A percentile compares a stretch with the other conserved stretches of the same genome.
Conservation (phyloP, 2,888 invertebrate genomes). For the Ennomos quercinarius region DNA sequence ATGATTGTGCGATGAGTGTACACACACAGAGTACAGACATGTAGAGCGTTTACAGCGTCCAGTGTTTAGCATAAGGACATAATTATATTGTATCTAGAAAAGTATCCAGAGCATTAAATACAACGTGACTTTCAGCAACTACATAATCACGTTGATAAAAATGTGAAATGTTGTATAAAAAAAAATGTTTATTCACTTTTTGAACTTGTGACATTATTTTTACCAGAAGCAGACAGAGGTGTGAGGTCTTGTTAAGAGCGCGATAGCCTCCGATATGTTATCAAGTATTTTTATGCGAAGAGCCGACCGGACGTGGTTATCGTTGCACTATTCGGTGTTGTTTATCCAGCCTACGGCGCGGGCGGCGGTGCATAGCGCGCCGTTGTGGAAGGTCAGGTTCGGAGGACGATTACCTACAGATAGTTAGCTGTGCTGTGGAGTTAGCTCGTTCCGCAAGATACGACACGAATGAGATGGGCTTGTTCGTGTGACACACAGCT, state of each 20-base stretch:
- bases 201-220: constrained; percentile 31
- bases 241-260: constrained; percentile 6
- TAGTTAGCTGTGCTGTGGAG: too few species aligned
- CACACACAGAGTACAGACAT: background rate
- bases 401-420: constrained; percentile 37
- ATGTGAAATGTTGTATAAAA: constrained; percentile 22
- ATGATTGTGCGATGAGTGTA: background rate
- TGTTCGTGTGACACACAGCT: constrained; percentile 3
- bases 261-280: constrained; percentile 52
- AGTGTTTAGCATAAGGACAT: too few species aligned
- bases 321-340: constrained; percentile 55
- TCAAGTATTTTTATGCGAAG: constrained; percentile 55
- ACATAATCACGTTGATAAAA: constrained; percentile 13
- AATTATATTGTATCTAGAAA: too few species aligned
- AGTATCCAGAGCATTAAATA: constrained; percentile 1
- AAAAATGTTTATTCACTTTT: constrained; percentile 20
- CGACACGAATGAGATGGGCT: constrained; percentile 27
- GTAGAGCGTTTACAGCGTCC: too few species aligned
- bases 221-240: constrained; percentile 34
- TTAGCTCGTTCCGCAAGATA: constrained; percentile 34
- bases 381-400: constrained; percentile 78
- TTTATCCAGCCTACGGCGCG: constrained; percentile 58
- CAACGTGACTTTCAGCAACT: constrained; percentile 1
- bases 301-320: constrained; percentile 76
- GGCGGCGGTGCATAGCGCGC: constrained; percentile 46